Base-by-base conservation (phyloP, 1,140 invertebrate genomes). In the Calliphora vicina region DNA sequence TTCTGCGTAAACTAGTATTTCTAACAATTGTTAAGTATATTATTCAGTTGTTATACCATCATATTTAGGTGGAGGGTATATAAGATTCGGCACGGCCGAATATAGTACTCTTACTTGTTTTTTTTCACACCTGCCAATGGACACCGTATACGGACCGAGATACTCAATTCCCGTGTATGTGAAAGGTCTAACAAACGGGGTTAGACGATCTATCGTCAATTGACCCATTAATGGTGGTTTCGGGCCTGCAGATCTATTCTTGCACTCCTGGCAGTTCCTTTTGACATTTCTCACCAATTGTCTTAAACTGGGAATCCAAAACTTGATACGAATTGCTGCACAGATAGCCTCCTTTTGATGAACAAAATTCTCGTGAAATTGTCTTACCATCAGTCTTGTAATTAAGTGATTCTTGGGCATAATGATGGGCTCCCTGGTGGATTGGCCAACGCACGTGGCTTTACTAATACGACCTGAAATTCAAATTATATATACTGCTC, bases 111-210 rank as follows among this genome's bases (percentile, higher is more conserved):
- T n/a, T n/a, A n/a, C n/a, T n/a, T n/a, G n/a, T n/a, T n/a, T 73
- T 84, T 29, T 84, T 42, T 84, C 83, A 27, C 20, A 57, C 13
- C 83, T 20, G 2, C 81, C 80, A 15, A 82, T 76, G 12, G 83
- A 78, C 15, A 84, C 81, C 20, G 81, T 23, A 42, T 80, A 80
- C n/a, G 76, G 82, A 0, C 82, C 82, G 12, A 80, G 13, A 26
- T 80, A 83, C 23, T 84, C 80, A 9, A 82, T 8, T 6, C 83
- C 83, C 15, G 50, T 80, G 29, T 84, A 84, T n/a, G 83, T 76
- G 57, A 84, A 84, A 17, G 83, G 80, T 20, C 80, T n/a, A 12
- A 82, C 72, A 84, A 81, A 82, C 20, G 83, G 81, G 6, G 72
- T 84, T 17, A 84, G 13, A n/a, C 73, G 45, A 43, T 84, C 83